Base-by-base conservation (phyloP, 2,888 invertebrate species). In the Aromia moschata region DNA sequence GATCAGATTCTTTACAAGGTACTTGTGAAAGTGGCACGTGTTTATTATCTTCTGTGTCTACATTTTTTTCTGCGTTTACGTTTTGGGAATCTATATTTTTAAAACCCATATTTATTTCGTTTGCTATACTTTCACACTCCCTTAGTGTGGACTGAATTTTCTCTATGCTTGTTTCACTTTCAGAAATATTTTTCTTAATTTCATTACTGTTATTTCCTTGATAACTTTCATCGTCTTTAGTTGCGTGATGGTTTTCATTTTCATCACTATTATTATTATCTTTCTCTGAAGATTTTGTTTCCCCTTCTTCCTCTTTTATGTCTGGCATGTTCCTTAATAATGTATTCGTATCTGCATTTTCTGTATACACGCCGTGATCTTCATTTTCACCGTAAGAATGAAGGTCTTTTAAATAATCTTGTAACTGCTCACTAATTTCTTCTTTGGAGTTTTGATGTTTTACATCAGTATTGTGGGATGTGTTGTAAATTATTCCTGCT, bases 221-320 rank as follows among this genome's bases (percentile, higher is more conserved):
- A n/a, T n/a, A n/a, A n/a, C n/a, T n/a, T n/a, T n/a, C n/a, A n/a
- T n/a, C n/a, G 11, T 14, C 15, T 15, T 37, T 40, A 20, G 20
- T 15, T 41, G 15, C 15, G 12, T 43, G 12, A 51, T n/a, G n/a
- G 14, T 2, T 25, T 43, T 16, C 41, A 14, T 43, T 52, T 18
- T 3, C 1, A 10, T 25, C 7, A 30, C 5, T 10, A 25, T 51
- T 37, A 25, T 54, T 40, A 45, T 60, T 57, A 7, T 54, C 45
- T 30, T 2, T 10, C 25, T 25, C 33, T 7, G 2, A 7, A 12
- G 58, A 53, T 20, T 60, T 52, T 15, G 38, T 46, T 12, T 65
- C 61, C 1, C 25, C 30, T 15, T 68, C 64, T 40, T 57, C 53
- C 40, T 69, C 69, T 12, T 57, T 63, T 31, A 64, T 67, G 45